Conservation (phyloP, 1,140 invertebrate species). For the Eulimnadia texana region DNA sequence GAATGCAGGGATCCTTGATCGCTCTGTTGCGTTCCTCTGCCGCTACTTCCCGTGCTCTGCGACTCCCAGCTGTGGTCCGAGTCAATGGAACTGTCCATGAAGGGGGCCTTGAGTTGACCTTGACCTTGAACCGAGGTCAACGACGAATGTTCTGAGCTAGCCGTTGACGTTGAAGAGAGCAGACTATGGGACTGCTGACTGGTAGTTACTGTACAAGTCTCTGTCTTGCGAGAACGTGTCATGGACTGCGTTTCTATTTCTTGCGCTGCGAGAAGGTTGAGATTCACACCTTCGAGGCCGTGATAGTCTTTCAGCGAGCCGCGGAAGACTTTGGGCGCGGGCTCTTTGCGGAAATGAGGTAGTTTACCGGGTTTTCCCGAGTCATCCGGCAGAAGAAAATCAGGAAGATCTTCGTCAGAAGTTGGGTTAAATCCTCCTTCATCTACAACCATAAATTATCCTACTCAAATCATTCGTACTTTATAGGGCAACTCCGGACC, state of each 20-base stretch:
- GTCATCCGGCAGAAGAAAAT: slow-evolving; percentile 23
- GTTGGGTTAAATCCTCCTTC: slow-evolving; percentile 10
- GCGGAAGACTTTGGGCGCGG: slow-evolving; percentile 22
- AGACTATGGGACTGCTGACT: background rate
- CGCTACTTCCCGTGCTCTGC: slow-evolving; percentile 2
- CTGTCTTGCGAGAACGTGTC: background rate
- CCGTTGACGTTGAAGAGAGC: background rate
- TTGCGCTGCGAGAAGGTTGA: background rate
- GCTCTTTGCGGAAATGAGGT: slow-evolving; percentile 11
- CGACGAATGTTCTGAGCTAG: background rate
- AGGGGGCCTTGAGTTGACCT: background rate
- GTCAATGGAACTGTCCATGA: slow-evolving; percentile 13
- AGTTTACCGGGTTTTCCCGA: slow-evolving; percentile 17
- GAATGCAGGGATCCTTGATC: slow-evolving; percentile 7
- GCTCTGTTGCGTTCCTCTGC: slow-evolving; percentile 6
- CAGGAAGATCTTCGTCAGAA: slow-evolving; percentile 24
- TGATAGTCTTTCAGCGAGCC: slow-evolving; percentile 25
- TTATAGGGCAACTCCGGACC: too few relatives aligned
- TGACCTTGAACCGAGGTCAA: background rate
- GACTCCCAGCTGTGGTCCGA: slow-evolving; percentile 13
- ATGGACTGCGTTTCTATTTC: background rate
- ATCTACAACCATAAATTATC: slow-evolving; percentile 16
- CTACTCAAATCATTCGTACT: too few relatives aligned
- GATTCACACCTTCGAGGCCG: slow-evolving; percentile 23
- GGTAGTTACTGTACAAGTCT: background rate